Conservation (phyloP, 92 coral and sea anemone species). For the Plumapathes pennacea region DNA sequence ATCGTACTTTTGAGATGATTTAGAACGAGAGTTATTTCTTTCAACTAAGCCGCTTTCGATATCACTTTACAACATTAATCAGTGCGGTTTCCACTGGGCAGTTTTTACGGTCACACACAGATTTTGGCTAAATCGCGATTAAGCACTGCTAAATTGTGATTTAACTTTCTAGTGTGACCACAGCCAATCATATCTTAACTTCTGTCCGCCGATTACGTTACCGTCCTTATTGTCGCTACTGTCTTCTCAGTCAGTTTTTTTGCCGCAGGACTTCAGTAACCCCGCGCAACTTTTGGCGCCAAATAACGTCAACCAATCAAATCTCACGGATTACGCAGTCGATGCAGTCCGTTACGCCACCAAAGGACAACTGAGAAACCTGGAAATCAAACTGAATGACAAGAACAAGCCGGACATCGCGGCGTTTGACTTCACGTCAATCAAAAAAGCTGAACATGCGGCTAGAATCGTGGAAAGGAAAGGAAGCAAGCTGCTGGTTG, state of each 20-base stretch:
- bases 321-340: slow-evolving; percentile 60
- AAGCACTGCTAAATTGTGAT: no score
- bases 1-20: no score
- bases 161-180: no score
- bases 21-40: no score
- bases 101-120: no score
- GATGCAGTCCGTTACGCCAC: slow-evolving; percentile 89
- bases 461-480: slow-evolving; percentile 90
- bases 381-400: slow-evolving; percentile 63
- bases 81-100: no score
- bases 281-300: slow-evolving; percentile 68
- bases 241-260: no score
- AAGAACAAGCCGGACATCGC: slow-evolving; percentile 80
- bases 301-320: slow-evolving; percentile 59
- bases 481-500: slow-evolving; percentile 82
- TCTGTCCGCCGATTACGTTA: no score
- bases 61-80: no score
- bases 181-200: no score
- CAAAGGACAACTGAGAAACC: slow-evolving; percentile 64
- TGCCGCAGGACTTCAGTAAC: slow-evolving; percentile 61
- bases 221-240: neutral
- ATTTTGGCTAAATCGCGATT: no score
- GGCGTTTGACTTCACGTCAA: slow-evolving; percentile 95
- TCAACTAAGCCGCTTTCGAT: no score
- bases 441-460: slow-evolving; percentile 92